These are phyloP conservation scores for Xestia c-nigrum DNA, from an alignment of 2,888 invertebrate genomes.

Conservation along the genomic window DNA sequence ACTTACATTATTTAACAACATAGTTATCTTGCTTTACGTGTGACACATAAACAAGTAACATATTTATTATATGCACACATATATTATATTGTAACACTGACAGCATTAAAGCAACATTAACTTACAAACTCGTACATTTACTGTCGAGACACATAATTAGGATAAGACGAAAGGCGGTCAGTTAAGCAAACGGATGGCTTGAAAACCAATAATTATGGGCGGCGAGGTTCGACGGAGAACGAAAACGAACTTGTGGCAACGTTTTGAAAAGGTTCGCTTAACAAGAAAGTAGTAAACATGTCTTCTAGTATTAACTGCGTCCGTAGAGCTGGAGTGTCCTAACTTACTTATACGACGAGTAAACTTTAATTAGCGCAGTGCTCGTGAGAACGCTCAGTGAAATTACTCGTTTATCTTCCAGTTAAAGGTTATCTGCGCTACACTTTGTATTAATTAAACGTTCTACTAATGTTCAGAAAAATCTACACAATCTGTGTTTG, in stretches of 20 bases:
- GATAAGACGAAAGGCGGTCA: conserved; percentile 63
- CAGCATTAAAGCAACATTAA: conserved; percentile 46
- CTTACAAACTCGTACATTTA: conserved; percentile 44
- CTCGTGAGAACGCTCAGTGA: conserved; percentile 65
- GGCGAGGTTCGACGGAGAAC: conserved; percentile 43
- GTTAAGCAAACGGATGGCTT: conserved; percentile 61
- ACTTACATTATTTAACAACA: background rate
- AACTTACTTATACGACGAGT: conserved; percentile 56
- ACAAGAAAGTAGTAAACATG: conserved; percentile 63
- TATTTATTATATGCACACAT: no score
- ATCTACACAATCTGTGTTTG: conserved; percentile 42
- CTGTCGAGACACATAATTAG: conserved; percentile 62
- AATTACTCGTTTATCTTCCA: conserved; percentile 68
- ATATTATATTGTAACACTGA: conserved; percentile 33
- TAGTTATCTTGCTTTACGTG: background rate
- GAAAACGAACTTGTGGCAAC: conserved; percentile 55
- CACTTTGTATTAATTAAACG: conserved; percentile 62
- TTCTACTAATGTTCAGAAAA: conserved; percentile 54
- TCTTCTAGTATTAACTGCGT: conserved; percentile 47
- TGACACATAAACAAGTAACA: conserved; percentile 26
- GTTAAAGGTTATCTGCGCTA: conserved; percentile 70
- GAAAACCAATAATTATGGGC: conserved; percentile 59
- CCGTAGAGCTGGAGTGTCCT: conserved; percentile 40
- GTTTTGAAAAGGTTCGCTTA: conserved; percentile 58
- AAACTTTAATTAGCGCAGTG: conserved; percentile 61